These are phyloP conservation scores for Hippocampus zosterae DNA, from an alignment of 2,113 vertebrate species.

Conservation along the genomic window DNA sequence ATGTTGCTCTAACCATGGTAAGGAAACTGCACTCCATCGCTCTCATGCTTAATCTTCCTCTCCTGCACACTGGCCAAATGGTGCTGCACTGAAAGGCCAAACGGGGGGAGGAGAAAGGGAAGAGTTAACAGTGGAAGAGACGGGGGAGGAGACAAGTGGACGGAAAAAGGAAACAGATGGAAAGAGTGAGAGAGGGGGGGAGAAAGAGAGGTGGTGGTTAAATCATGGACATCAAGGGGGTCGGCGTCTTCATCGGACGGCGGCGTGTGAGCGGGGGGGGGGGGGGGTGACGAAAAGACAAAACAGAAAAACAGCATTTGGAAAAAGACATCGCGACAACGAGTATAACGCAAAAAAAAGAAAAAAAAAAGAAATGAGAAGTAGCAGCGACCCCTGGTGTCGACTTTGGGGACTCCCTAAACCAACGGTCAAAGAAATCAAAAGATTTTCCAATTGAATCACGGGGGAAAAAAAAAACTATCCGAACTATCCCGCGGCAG, in stretches of 20 bases:
- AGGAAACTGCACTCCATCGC: slow-evolving; percentile 78
- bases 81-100: slow-evolving; percentile 78
- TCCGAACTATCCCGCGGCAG: not conserved
- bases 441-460: not conserved
- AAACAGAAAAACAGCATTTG: slow-evolving; percentile 18
- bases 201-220: slow-evolving; percentile 41
- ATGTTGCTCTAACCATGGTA: slow-evolving; percentile 77
- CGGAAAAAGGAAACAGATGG: slow-evolving; percentile 15
- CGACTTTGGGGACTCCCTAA: not conserved
- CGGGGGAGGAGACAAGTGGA: slow-evolving; percentile 34
- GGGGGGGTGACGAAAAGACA: slow-evolving; percentile 28
- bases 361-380: not conserved
- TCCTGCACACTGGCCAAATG: slow-evolving; percentile 79
- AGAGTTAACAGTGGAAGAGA: slow-evolving; percentile 70
- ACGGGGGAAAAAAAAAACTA: not conserved
- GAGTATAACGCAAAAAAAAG: not conserved
- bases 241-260: slow-evolving; percentile 50
- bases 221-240: slow-evolving; percentile 43
- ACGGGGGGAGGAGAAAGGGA: slow-evolving; percentile 74
- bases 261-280: slow-evolving; percentile 51
- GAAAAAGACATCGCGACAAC: not conserved
- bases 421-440: not conserved
- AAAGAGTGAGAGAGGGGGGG: slow-evolving; percentile 17
- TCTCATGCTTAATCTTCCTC: slow-evolving; percentile 79
- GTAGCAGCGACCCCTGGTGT: too few species aligned